Percentiles rank a stretch among this genome's conserved stretches.
These are phyloP conservation scores for Gobius niger DNA, from an alignment of 2,113 vertebrate genomes.

Conservation along the genomic window DNA sequence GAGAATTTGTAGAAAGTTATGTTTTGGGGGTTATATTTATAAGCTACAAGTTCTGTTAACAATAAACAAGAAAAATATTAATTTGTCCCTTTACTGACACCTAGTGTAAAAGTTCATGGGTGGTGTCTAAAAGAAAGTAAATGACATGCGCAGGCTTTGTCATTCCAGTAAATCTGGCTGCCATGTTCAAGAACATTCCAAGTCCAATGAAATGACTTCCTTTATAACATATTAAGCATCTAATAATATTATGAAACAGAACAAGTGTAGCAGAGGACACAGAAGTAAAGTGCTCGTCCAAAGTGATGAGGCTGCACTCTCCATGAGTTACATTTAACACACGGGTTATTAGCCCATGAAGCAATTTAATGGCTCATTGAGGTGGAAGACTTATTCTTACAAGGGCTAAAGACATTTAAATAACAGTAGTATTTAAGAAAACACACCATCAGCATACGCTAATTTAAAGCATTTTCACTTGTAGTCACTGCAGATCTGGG, in stretches of 20 bases:
- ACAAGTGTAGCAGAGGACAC: neutral
- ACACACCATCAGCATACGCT: slow-evolving; percentile 5
- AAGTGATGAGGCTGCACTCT: slow-evolving; percentile 25
- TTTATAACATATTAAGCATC: neutral
- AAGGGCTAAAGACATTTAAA: slow-evolving; percentile 61
- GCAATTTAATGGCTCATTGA: slow-evolving; percentile 77
- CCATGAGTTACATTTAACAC: slow-evolving; percentile 22
- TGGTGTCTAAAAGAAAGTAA: too few species aligned
- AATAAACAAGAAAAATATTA: too few species aligned
- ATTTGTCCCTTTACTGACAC: too few species aligned
- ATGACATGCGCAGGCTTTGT: too few species aligned
- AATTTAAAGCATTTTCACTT: slow-evolving; percentile 45
- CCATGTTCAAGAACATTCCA: too few species aligned
- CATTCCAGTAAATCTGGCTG: too few species aligned
- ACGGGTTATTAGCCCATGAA: slow-evolving; percentile 54
- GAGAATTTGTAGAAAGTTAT: too few species aligned
- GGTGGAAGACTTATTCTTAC: slow-evolving; percentile 61
- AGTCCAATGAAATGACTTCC: too few species aligned
- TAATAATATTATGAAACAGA: neutral
- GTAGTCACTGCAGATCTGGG: neutral
- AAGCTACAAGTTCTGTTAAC: too few species aligned
- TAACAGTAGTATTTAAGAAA: slow-evolving; percentile 56
- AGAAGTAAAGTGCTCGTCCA: neutral
- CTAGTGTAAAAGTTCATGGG: too few species aligned
- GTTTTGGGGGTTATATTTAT: too few species aligned